Evolutionary conservation across 2,797 vertebrate genomes (phyloP), one percentile per base, ranked within the genome.

Genomic region (Vespertilio murinus): DNA sequence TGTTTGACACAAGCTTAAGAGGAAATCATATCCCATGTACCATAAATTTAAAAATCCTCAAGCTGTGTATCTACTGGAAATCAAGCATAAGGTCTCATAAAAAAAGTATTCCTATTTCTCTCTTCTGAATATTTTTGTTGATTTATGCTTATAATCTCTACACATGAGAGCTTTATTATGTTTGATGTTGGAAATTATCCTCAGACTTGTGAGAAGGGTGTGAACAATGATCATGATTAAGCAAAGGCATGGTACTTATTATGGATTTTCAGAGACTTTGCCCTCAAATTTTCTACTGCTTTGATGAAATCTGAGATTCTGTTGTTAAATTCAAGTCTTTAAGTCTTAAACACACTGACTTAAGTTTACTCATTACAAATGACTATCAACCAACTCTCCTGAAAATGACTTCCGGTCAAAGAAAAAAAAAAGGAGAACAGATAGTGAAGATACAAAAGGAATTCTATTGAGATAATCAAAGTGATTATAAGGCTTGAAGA

Each of bases 1-100:
- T 93, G 6, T 54, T 94, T 97, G 77, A 61, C 11, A 79, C 8
- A 78, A 91, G 33, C 61, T 89, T 83, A 91, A 94, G 64, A 90
- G 88, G 71, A 91, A 91, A 83, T 49, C 18, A 3, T n/a, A 23
- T 42, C 86, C 11, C 5, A 8, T 45, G 42, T 42, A n/a, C 30
- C 23, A 35, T 22, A 79, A 52, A 86, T 61, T 82, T 95, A 91
- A 40, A 91, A 9, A 3, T 47, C 23, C 25, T 84, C 10, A 25
- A 73, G 28, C 10, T 92, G 3, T 8, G 9, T 88, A 6, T 22
- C 28, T 83, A n/a, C 23, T 69, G 49, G 35, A 81, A 95, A 38
- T 71, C 14, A 77, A 83, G 30, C 5, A 13, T 13, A 73, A 77
- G 9, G 1, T 30, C 22, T 73, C 42, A 84, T 80, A 40, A 81